phyloP scores from a whole-genome alignment of 2,113 vertebrate genomes.

The Campylomormyrus numenius region DNA sequence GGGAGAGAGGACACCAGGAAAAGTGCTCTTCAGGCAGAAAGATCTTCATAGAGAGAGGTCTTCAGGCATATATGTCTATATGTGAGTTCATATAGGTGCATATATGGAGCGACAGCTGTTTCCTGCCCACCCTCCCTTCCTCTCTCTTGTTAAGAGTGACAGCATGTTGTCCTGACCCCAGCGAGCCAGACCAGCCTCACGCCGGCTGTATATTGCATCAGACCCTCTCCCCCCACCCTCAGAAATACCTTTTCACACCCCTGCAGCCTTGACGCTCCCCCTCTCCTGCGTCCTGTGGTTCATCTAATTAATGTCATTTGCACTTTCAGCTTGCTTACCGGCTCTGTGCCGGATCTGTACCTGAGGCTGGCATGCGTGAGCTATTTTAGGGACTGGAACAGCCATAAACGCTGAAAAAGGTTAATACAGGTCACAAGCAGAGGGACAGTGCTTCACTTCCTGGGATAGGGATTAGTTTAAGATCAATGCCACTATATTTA shows the following conservation, averaged over 20 bases:
- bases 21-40: not conserved
- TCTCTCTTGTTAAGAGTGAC: not conserved
- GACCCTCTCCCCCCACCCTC: not conserved
- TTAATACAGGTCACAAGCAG: not conserved
- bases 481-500: not conserved
- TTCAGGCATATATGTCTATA: not conserved
- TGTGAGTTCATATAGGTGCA: too few species aligned
- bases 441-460: not conserved
- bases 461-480: not conserved
- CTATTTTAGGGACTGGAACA: not conserved
- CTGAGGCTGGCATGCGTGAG: not conserved
- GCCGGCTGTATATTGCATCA: not conserved
- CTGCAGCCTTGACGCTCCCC: not conserved
- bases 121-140: not conserved
- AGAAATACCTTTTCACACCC: not conserved
- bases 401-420: not conserved
- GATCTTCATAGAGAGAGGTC: not conserved
- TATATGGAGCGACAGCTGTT: not conserved
- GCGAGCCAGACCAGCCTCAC: not conserved
- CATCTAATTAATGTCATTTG: slow-evolving; percentile 1
- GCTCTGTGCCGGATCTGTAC: not conserved
- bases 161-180: not conserved
- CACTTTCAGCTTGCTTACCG: not conserved
- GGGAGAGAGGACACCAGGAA: not conserved
- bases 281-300: not conserved